phyloP scores from a whole-genome alignment of 1,140 invertebrate species.

The Phthorimaea operculella region DNA sequence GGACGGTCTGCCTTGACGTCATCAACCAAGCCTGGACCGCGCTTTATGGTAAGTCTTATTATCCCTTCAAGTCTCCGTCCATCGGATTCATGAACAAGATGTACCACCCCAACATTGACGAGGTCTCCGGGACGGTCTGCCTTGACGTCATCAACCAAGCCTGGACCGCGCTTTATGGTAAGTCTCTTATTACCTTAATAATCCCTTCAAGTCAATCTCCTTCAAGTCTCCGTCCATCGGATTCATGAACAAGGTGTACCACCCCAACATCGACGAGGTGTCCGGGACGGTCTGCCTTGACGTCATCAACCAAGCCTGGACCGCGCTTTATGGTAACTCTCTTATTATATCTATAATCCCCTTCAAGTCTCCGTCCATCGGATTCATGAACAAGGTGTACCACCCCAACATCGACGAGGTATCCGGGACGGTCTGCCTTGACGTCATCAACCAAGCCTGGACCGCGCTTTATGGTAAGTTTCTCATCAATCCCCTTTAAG shows the following conservation, averaged over 20 bases:
- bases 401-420: conserved; percentile 99
- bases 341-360: neutral
- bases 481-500: too few relatives aligned
- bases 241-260: conserved; percentile 99
- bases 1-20: too few relatives aligned
- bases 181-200: conserved; percentile 25
- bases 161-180: conserved; percentile 89
- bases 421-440: conserved; percentile 98
- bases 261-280: conserved; percentile 99
- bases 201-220: too few relatives aligned
- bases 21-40: too few relatives aligned
- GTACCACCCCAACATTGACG: conserved; percentile 99
- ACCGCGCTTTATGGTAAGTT: conserved; percentile 87
- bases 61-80: conserved; percentile 70
- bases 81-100: conserved; percentile 99
- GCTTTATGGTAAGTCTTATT: conserved; percentile 87
- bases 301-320: conserved; percentile 98
- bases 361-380: conserved; percentile 99
- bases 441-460: conserved; percentile 98
- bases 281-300: conserved; percentile 99
- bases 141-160: conserved; percentile 99
- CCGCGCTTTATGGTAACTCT: conserved; percentile 82
- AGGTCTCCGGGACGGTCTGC: conserved; percentile 99
- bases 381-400: conserved; percentile 99
- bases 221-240: conserved; percentile 99